phyloP scores from a whole-genome alignment of 2,113 vertebrate species.

The Penelope pileata region DNA sequence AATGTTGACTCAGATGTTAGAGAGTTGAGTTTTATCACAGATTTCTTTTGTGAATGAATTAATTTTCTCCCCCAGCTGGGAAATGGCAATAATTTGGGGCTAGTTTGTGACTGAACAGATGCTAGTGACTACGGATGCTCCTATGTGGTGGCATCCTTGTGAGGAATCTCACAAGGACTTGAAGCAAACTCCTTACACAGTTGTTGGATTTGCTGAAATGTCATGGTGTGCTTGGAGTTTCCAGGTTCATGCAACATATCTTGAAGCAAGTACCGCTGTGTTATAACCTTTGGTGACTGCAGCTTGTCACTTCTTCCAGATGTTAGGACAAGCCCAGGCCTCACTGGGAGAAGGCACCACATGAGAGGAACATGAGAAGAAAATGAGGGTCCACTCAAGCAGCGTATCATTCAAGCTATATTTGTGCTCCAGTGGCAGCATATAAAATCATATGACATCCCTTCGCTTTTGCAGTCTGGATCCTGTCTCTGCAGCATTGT shows the following conservation, averaged over 20 bases:
- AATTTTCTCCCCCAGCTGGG: neutral
- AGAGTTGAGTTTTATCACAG: neutral
- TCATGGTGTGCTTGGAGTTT: neutral
- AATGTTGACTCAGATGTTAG: neutral
- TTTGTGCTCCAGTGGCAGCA: neutral
- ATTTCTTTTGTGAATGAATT: neutral
- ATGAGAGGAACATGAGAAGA: neutral
- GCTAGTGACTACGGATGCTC: neutral
- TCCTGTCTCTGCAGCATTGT: conserved; percentile 37
- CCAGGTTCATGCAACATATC: neutral
- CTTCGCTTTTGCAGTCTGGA: conserved; percentile 13
- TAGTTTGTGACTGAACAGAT: neutral
- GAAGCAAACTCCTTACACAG: accelerated
- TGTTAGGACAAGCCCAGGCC: neutral
- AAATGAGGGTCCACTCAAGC: neutral
- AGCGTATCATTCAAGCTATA: neutral
- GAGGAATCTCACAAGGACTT: neutral
- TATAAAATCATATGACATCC: neutral
- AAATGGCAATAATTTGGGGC: neutral
- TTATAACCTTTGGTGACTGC: neutral
- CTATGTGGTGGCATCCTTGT: neutral
- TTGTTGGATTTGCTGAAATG: neutral
- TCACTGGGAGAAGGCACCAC: neutral
- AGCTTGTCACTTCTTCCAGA: neutral
- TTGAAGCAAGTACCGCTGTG: neutral